These are phyloP conservation scores for Embidobia sp. DNA, from an alignment of 2,888 invertebrate genomes.

Conservation along the genomic window DNA sequence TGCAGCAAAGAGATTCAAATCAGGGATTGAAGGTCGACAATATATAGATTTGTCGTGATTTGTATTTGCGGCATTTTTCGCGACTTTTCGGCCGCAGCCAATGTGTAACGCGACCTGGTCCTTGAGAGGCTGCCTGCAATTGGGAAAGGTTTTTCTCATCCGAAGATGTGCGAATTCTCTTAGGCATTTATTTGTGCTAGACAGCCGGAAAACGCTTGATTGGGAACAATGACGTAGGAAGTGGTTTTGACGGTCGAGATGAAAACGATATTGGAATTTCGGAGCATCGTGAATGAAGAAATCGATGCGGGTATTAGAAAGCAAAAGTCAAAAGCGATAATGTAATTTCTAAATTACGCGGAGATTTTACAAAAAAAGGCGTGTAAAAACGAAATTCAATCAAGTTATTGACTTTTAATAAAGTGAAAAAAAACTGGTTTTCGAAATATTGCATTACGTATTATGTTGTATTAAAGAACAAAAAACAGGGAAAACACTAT, in stretches of 20 bases:
- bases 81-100: conserved; percentile 26
- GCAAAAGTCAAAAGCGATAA: background rate
- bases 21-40: conserved; percentile 19
- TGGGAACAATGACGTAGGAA: conserved; percentile 9
- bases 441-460: too few relatives aligned
- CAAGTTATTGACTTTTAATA: too few relatives aligned
- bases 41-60: conserved; percentile 36
- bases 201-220: too few relatives aligned
- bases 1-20: background rate
- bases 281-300: conserved; percentile 1
- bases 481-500: too few relatives aligned
- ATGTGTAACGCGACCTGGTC: conserved; percentile 10
- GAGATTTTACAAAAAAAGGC: too few relatives aligned
- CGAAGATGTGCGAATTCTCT: conserved; percentile 12
- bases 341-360: too few relatives aligned
- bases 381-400: too few relatives aligned
- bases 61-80: conserved; percentile 23
- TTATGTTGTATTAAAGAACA: too few relatives aligned
- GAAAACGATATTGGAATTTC: conserved; percentile 13
- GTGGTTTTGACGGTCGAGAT: conserved; percentile 5
- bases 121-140: conserved; percentile 15
- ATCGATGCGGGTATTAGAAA: conserved; percentile 14
- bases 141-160: conserved; percentile 9
- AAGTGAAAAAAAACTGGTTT: too few relatives aligned
- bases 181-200: conserved; percentile 5